A percentile compares a stretch with the other conserved stretches of the same genome.
These are phyloP conservation scores for Cetoscarus ocellatus DNA, from an alignment of 2,797 vertebrate species.

Conservation along the genomic window DNA sequence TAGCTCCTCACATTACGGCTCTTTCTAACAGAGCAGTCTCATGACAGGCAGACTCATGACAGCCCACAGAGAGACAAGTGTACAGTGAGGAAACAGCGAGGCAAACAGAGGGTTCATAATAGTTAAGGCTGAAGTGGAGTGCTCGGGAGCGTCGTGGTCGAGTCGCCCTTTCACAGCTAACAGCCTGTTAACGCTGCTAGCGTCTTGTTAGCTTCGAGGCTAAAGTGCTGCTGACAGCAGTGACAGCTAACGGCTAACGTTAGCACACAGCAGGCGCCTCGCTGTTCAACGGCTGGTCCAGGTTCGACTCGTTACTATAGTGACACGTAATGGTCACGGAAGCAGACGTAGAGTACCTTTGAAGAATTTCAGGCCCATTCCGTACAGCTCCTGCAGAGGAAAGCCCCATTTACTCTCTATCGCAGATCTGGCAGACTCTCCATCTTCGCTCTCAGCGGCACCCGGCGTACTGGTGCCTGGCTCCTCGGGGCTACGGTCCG, in stretches of 20 bases:
- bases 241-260: conserved; percentile 72
- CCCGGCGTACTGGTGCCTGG: conserved; percentile 52
- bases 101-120: background rate
- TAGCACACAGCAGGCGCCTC: conserved; percentile 51
- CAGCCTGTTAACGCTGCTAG: conserved; percentile 14
- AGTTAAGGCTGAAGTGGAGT: background rate
- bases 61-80: background rate
- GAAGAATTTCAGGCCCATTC: conserved; percentile 94
- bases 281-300: background rate
- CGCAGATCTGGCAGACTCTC: conserved; percentile 74
- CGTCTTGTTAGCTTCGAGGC: conserved; percentile 42
- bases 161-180: conserved; percentile 11
- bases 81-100: background rate
- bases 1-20: background rate
- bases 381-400: conserved; percentile 91
- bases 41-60: conserved; percentile 24
- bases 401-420: conserved; percentile 95
- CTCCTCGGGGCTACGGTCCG: conserved; percentile 46
- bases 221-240: conserved; percentile 56
- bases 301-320: fast-evolving
- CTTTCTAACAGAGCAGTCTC: background rate
- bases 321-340: fast-evolving
- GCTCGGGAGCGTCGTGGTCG: background rate
- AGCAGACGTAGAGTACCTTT: conserved; percentile 86
- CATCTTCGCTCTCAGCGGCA: conserved; percentile 72